These are phyloP conservation scores for Melanostoma scalare DNA, from an alignment of 2,888 invertebrate species.

Conservation along the genomic window DNA sequence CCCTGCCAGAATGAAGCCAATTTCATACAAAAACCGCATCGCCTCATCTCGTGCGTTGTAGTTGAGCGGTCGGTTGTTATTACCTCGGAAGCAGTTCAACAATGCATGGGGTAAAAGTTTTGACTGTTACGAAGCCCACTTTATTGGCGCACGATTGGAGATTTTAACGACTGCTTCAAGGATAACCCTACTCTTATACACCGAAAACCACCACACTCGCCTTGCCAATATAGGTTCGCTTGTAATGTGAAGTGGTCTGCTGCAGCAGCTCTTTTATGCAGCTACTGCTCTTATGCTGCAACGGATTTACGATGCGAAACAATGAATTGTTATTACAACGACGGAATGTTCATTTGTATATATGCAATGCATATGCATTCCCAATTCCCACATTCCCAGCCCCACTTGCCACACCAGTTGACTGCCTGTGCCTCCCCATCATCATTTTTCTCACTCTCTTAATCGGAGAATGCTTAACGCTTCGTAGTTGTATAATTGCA, in stretches of 20 bases:
- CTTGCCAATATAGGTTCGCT: conserved; percentile 25
- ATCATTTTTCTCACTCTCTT: conserved; percentile 29
- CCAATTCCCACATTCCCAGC: conserved; percentile 28
- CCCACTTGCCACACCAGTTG: conserved; percentile 42
- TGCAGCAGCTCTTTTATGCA: conserved; percentile 16
- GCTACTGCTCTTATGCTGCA: conserved; percentile 38
- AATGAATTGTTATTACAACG: conserved; percentile 50
- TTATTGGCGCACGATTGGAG: conserved; percentile 45
- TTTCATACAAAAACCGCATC: background rate
- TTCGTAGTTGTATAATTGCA: conserved; percentile 60
- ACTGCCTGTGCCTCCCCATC: conserved; percentile 24
- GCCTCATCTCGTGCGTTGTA: background rate
- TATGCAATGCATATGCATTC: conserved; percentile 4
- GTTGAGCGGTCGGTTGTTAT: background rate
- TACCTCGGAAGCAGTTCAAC: conserved; percentile 1
- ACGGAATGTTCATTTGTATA: conserved; percentile 21
- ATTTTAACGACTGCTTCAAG: conserved; percentile 16
- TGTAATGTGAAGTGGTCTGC: conserved; percentile 50
- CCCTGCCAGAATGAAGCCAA: no score
- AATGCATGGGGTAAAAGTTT: conserved; percentile 13
- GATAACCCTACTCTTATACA: conserved; percentile 15
- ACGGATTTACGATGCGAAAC: conserved; percentile 54
- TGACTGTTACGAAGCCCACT: conserved; percentile 43
- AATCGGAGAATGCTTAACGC: conserved; percentile 49
- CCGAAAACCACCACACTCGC: conserved; percentile 25